phyloP scores from a whole-genome alignment of 1,140 invertebrate species.

The Meloidogyne chitwoodi region DNA sequence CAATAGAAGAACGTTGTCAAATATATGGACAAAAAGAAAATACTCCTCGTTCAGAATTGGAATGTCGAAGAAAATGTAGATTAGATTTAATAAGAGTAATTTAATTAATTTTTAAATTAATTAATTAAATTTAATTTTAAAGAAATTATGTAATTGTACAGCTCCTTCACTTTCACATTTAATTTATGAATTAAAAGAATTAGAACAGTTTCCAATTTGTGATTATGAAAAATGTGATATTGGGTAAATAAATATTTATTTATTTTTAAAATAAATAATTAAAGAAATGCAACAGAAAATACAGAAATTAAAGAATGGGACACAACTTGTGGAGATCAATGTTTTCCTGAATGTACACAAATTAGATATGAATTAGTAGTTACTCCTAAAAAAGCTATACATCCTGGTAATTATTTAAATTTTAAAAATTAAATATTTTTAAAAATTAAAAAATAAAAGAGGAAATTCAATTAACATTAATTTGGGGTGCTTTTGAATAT shows the following conservation, averaged over 20 bases:
- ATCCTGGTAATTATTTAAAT: not conserved
- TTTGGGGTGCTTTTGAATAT: slow-evolving; percentile 41
- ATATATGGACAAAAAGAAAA: slow-evolving; percentile 40
- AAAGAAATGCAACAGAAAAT: slow-evolving; percentile 25
- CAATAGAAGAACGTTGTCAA: slow-evolving; percentile 31
- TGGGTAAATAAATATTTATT: slow-evolving; percentile 39
- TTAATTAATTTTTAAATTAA: slow-evolving; percentile 3
- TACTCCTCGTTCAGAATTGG: slow-evolving; percentile 41
- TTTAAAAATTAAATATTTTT: no score
- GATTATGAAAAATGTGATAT: slow-evolving; percentile 47
- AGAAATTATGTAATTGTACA: slow-evolving; percentile 54
- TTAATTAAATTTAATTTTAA: slow-evolving; percentile 20
- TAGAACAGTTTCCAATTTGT: slow-evolving; percentile 46
- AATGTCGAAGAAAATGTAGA: slow-evolving; percentile 43
- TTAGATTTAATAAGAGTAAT: slow-evolving; percentile 44
- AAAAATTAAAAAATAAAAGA: no score
- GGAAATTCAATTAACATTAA: slow-evolving; percentile 25
- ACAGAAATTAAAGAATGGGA: slow-evolving; percentile 7
- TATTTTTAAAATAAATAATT: not conserved
- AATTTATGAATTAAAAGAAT: slow-evolving; percentile 27
- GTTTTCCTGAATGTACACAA: slow-evolving; percentile 47
- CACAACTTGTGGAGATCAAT: slow-evolving; percentile 35
- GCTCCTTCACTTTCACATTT: slow-evolving; percentile 43
- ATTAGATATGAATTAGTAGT: slow-evolving; percentile 39
- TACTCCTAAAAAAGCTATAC: slow-evolving; percentile 4